These are phyloP conservation scores for Coccyzus lansbergi DNA, from an alignment of 2,797 vertebrate genomes.

Conservation along the genomic window DNA sequence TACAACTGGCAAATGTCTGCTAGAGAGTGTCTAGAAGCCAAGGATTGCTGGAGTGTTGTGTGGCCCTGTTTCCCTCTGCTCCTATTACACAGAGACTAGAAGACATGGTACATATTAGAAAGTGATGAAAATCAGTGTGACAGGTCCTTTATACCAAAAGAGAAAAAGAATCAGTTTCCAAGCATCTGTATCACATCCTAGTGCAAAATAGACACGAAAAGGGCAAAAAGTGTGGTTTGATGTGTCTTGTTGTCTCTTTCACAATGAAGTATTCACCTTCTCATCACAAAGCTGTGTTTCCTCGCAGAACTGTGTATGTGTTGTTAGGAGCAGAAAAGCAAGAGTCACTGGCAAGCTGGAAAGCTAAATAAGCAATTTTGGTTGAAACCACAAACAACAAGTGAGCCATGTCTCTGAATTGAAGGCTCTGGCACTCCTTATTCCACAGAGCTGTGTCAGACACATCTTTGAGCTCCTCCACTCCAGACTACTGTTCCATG, in stretches of 20 bases:
- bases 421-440: background rate
- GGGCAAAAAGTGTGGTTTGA: background rate
- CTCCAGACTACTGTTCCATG: background rate
- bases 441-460: background rate
- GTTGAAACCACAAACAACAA: conserved; percentile 46
- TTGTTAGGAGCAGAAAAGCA: background rate
- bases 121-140: background rate
- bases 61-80: background rate
- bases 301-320: background rate
- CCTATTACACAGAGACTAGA: background rate
- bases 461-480: background rate
- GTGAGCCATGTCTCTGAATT: background rate
- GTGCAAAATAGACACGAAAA: background rate
- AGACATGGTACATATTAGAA: background rate
- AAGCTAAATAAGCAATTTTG: conserved; percentile 43
- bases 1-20: background rate
- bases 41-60: background rate
- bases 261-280: background rate
- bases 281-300: background rate
- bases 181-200: background rate
- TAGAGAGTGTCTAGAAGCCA: background rate
- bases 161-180: background rate
- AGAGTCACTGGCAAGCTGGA: background rate
- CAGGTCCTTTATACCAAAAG: background rate
- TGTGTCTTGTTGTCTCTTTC: background rate